Conservation (phyloP, 2,797 vertebrate genomes). For the Aplochiton taeniatus region DNA sequence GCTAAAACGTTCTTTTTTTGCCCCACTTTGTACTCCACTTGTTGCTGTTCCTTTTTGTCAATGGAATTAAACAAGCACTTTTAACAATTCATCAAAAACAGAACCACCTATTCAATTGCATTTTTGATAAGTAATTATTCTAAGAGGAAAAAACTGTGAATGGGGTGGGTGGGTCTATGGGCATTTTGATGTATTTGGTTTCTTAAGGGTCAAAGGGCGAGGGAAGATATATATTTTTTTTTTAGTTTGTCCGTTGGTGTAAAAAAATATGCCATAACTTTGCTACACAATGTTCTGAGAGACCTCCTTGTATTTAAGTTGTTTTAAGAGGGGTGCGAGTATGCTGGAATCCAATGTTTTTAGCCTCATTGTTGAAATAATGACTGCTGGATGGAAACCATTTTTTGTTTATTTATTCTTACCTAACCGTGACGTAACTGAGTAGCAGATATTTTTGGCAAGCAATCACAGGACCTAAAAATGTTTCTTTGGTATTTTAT, state of each 20-base stretch:
- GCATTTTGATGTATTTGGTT: conserved; percentile 67
- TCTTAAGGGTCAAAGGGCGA: conserved; percentile 26
- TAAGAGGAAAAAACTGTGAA: conserved; percentile 80
- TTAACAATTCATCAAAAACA: conserved; percentile 66
- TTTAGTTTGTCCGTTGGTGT: conserved; percentile 63
- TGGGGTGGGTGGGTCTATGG: conserved; percentile 60
- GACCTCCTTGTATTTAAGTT: conserved; percentile 78
- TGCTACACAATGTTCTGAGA: conserved; percentile 74
- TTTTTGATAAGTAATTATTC: conserved; percentile 61
- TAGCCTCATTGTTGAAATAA: conserved; percentile 34
- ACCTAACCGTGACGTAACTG: conserved; percentile 50
- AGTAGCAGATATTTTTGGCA: conserved; percentile 51
- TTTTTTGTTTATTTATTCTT: conserved; percentile 71
- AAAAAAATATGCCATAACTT: conserved; percentile 75
- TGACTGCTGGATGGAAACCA: conserved; percentile 55
- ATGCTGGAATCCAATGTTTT: conserved; percentile 63
- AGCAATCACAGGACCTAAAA: conserved; percentile 59
- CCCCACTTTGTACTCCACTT: conserved; percentile 54
- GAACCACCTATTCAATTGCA: conserved; percentile 68
- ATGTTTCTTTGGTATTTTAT: conserved; percentile 27
- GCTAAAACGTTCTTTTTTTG: conserved; percentile 4
- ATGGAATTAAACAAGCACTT: conserved; percentile 82
- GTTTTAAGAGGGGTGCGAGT: conserved; percentile 68
- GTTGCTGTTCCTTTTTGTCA: conserved; percentile 60
- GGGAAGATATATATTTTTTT: conserved; percentile 31